phyloP scores from a whole-genome alignment of 2,113 vertebrate species.

The Catharus fuscescens region DNA sequence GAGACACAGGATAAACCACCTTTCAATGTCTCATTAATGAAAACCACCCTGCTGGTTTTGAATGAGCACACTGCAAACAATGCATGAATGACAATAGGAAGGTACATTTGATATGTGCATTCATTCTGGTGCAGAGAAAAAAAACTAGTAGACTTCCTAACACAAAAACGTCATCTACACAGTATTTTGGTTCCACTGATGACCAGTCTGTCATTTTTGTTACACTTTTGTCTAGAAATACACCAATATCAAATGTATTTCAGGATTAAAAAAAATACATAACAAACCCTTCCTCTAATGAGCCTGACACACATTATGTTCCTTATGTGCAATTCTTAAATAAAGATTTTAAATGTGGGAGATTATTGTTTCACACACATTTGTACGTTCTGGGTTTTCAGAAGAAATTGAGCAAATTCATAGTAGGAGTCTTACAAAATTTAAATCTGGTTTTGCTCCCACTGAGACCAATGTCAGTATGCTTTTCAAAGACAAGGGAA shows the following conservation, averaged over 20 bases:
- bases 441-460: not conserved
- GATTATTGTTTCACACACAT: not conserved
- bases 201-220: conserved; percentile 40
- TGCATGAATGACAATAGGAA: not conserved
- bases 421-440: not conserved
- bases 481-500: not conserved
- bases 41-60: conserved; percentile 34
- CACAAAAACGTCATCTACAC: conserved; percentile 38
- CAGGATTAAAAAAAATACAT: conserved; percentile 62
- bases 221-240: conserved; percentile 35
- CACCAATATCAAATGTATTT: conserved; percentile 27
- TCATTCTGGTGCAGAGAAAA: conserved; percentile 32
- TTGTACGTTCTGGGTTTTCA: not conserved
- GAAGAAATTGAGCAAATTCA: not conserved
- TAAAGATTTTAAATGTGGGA: not conserved
- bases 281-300: conserved; percentile 8
- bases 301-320: not conserved
- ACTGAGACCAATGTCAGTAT: not conserved
- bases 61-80: conserved; percentile 26
- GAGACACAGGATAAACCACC: conserved; percentile 60
- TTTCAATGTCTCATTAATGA: conserved; percentile 52
- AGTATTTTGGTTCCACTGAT: conserved; percentile 33
- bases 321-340: not conserved
- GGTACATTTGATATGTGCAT: not conserved
- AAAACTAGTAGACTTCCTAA: conserved; percentile 7